phyloP scores from a whole-genome alignment of 1,140 invertebrate genomes.

The Drosophila oshimai region DNA sequence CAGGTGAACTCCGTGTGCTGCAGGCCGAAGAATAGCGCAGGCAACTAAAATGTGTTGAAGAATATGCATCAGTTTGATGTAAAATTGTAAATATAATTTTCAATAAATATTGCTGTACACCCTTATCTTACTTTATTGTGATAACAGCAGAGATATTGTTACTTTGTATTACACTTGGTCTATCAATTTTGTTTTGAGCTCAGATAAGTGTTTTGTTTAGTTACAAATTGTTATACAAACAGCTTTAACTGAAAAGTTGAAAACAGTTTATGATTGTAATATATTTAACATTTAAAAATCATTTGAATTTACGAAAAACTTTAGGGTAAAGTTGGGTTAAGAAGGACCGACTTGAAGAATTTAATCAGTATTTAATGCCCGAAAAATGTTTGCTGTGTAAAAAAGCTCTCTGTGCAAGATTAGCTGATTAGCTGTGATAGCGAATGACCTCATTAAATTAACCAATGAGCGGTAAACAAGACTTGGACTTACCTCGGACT shows the following conservation, averaged over 20 bases:
- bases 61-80: background rate
- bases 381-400: no score
- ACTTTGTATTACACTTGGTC: background rate
- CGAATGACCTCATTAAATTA: background rate
- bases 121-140: no score
- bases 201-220: no score
- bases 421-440: no score
- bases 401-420: no score
- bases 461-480: background rate
- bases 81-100: background rate
- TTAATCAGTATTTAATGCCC: no score
- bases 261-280: background rate
- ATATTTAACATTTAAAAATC: background rate
- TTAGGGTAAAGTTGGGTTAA: no score
- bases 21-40: conserved; percentile 83
- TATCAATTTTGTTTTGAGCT: no score
- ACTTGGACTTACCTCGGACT: conserved; percentile 82
- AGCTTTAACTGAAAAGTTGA: background rate
- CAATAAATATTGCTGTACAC: no score
- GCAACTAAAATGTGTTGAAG: conserved; percentile 81
- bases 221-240: background rate
- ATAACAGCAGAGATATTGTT: no score
- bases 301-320: no score
- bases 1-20: conserved; percentile 86
- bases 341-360: no score